These are phyloP conservation scores for Manis pentadactyla DNA, from an alignment of 2,797 vertebrate species.

Conservation along the genomic window DNA sequence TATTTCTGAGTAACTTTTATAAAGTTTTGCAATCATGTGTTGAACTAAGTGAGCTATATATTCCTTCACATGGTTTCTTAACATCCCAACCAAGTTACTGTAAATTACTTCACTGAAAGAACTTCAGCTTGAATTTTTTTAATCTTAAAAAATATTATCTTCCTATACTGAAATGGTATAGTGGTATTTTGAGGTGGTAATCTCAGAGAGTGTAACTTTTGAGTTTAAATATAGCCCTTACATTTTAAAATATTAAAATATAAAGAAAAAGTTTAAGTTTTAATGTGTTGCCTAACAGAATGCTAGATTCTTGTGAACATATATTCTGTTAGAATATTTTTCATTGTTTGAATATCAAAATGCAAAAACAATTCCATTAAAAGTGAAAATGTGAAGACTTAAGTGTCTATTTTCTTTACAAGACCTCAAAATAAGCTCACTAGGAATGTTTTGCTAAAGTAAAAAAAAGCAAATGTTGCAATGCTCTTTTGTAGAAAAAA, in stretches of 20 bases:
- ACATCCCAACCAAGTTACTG: not conserved
- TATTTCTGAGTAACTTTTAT: slow-evolving; percentile 37
- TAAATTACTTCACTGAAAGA: slow-evolving; percentile 28
- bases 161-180: not conserved
- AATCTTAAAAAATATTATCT: not conserved
- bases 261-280: not conserved
- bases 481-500: not conserved
- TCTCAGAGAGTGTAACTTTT: not conserved
- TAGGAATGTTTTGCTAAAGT: not conserved
- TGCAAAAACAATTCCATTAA: not conserved
- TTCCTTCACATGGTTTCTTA: not conserved
- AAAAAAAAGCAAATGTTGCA: not conserved
- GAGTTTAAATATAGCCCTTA: not conserved
- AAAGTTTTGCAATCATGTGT: not conserved
- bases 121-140: not conserved
- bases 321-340: not conserved
- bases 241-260: not conserved
- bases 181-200: not conserved
- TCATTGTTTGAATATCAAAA: not conserved
- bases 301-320: not conserved
- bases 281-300: not conserved
- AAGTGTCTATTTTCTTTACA: not conserved
- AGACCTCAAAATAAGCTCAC: not conserved
- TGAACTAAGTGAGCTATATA: not conserved
- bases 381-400: not conserved